Percentiles rank a stretch among this genome's conserved stretches.
Conservation (phyloP, 1,140 invertebrate species). For the Drosophila yakuba region DNA sequence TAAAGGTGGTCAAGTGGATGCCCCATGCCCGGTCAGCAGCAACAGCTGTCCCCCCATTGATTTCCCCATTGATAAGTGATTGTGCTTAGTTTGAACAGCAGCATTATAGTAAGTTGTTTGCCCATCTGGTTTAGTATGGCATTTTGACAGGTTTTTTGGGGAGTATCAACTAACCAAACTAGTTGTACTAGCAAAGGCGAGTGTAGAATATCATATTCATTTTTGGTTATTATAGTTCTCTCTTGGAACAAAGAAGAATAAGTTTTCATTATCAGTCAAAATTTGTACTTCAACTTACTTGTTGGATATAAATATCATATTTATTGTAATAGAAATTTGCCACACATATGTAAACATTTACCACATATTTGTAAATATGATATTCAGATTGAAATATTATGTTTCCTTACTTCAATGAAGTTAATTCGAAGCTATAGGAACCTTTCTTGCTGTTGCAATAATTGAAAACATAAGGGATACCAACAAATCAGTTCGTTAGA, state of each 20-base stretch:
- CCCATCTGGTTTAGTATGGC: neutral
- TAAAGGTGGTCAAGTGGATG: constrained; percentile 19
- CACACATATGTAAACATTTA: no score
- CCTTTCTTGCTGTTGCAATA: neutral
- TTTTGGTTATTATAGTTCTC: neutral
- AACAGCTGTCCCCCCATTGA: constrained; percentile 23
- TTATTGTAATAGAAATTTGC: no score
- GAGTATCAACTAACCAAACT: neutral
- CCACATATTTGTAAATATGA: no score
- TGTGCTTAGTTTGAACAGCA: constrained; percentile 12
- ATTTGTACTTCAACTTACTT: no score
- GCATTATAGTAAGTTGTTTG: neutral
- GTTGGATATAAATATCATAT: no score
- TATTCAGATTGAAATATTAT: no score
- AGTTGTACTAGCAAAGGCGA: neutral
- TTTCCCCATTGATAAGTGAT: constrained; percentile 2
- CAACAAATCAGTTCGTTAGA: neutral
- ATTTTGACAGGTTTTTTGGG: neutral
- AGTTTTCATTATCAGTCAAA: no score
- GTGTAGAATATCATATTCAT: neutral
- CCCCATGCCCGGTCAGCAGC: constrained; percentile 4
- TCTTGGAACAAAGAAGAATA: no score
- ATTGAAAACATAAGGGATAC: neutral
- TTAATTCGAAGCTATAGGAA: neutral
- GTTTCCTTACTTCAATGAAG: neutral